Percentiles rank a stretch among this genome's conserved stretches.
Conservation (phyloP, 1,140 invertebrate species). For the Plectrocnemia conspersa region DNA sequence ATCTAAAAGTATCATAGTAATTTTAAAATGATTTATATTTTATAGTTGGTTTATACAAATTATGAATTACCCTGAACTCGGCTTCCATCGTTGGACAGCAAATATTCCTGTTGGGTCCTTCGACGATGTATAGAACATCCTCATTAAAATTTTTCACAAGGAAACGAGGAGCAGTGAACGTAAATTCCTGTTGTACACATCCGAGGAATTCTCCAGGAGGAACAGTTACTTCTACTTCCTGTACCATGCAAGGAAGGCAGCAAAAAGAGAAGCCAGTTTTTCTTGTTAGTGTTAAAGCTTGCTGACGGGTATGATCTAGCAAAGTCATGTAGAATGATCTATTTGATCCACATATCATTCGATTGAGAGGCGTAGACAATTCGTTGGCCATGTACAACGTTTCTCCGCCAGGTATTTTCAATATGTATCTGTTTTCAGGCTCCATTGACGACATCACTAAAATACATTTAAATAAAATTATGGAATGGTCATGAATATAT, state of each 20-base stretch:
- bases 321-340: constrained; percentile 57
- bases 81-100: constrained; percentile 38
- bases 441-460: constrained; percentile 47
- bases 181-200: constrained; percentile 51
- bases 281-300: constrained; percentile 55
- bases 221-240: constrained; percentile 53
- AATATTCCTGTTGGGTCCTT: constrained; percentile 47
- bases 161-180: constrained; percentile 49
- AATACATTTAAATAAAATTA: constrained; percentile 16
- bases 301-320: constrained; percentile 60
- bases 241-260: constrained; percentile 46
- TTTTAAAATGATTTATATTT: constrained; percentile 6
- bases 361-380: constrained; percentile 50
- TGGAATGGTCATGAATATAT: too few relatives aligned
- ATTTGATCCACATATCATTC: constrained; percentile 56
- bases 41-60: neutral
- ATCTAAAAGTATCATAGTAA: constrained; percentile 38
- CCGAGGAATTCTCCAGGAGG: constrained; percentile 56
- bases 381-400: constrained; percentile 60
- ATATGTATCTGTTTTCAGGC: constrained; percentile 61
- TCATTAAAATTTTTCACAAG: constrained; percentile 48
- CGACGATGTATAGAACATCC: constrained; percentile 50
- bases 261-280: constrained; percentile 51
- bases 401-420: constrained; percentile 58
- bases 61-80: constrained; percentile 43